These are phyloP conservation scores for Hymenochirus boettgeri DNA, from an alignment of 2,113 vertebrate species.

Conservation along the genomic window DNA sequence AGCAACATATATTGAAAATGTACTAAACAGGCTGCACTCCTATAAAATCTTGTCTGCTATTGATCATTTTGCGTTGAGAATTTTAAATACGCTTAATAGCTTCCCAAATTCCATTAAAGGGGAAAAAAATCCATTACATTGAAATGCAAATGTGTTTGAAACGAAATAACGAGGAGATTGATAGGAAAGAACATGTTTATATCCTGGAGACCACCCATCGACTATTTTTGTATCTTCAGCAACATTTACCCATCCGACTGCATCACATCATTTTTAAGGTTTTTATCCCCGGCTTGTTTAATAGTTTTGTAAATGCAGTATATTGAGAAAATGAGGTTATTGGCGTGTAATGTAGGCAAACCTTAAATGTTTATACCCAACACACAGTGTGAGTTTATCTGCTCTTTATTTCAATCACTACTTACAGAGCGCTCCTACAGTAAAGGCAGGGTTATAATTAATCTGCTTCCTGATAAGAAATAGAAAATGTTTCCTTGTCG, in stretches of 20 bases:
- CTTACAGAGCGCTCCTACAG: no score
- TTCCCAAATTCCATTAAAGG: not conserved
- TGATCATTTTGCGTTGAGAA: not conserved
- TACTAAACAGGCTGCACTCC: not conserved
- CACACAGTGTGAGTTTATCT: no score
- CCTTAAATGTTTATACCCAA: no score
- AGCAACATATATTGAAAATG: conserved; percentile 5
- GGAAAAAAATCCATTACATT: not conserved
- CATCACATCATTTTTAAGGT: no score
- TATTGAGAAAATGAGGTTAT: not conserved
- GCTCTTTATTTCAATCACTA: no score
- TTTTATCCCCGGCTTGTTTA: not conserved
- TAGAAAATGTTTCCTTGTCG: no score
- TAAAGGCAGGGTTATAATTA: no score
- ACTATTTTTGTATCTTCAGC: not conserved
- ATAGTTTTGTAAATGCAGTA: not conserved
- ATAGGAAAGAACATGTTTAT: not conserved
- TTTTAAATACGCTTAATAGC: conserved; percentile 2
- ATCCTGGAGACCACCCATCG: not conserved
- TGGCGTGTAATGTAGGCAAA: no score
- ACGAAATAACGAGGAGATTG: not conserved
- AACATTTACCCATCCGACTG: not conserved
- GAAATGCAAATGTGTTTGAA: not conserved
- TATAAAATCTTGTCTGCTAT: not conserved
- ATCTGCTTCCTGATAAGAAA: no score